Evolutionary conservation across 2,888 invertebrate species (phyloP).

Genomic region (Quadroppia sp.): DNA sequence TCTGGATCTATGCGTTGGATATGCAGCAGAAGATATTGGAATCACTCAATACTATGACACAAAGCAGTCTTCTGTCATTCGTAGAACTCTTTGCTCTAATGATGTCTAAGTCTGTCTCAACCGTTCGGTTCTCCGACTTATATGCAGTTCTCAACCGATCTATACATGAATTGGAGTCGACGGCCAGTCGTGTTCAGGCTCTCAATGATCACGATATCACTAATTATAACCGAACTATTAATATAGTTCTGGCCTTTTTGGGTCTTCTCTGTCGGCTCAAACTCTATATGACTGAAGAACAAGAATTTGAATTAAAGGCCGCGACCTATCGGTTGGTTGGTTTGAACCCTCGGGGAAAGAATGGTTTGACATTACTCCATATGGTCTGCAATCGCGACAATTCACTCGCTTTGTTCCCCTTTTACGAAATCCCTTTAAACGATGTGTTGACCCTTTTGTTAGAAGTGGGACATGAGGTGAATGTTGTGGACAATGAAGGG

Average conservation of each 20-base stretch:
- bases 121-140: constrained; percentile 75
- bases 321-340: constrained; percentile 73
- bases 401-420: constrained; percentile 56
- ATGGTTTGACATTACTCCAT: constrained; percentile 59
- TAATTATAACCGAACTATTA: constrained; percentile 74
- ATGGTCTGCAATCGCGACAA: constrained; percentile 73
- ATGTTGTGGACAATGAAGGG: constrained; percentile 72
- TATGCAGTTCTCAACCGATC: constrained; percentile 76
- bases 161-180: constrained; percentile 57
- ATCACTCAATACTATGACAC: constrained; percentile 88
- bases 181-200: constrained; percentile 50
- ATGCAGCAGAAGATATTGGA: constrained; percentile 92
- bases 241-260: constrained; percentile 78
- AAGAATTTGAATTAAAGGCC: constrained; percentile 60
- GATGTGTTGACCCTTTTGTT: constrained; percentile 69
- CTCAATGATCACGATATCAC: constrained; percentile 68
- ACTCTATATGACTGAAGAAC: constrained; percentile 50
- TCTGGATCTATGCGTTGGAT: constrained; percentile 95
- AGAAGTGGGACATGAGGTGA: constrained; percentile 75
- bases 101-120: constrained; percentile 76
- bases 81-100: constrained; percentile 81
- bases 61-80: constrained; percentile 87
- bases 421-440: constrained; percentile 30
- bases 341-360: constrained; percentile 59
- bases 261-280: constrained; percentile 65